Evolutionary conservation across 2,888 invertebrate species (phyloP), one percentile per base, ranked within the genome.

Genomic region (Aquatica leii): DNA sequence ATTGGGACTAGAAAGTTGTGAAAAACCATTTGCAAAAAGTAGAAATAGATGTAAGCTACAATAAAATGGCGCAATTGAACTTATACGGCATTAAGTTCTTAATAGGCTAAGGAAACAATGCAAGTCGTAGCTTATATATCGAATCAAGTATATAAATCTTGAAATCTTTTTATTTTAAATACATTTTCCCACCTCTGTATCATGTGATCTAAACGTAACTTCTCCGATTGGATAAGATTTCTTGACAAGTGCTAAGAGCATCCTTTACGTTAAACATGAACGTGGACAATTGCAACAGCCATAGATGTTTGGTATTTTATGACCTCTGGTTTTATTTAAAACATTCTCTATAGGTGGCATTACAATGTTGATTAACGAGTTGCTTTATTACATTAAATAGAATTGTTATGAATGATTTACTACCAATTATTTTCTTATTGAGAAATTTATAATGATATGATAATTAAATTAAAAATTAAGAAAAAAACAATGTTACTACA

Each of bases 221-320:
- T 49, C 71, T 67, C 64, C 64, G 61, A 75, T 76, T 74, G 75
- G 75, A 69, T 70, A 71, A 72, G 70, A 71, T 64, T 63, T 43
- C 67, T 66, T 69, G 70, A 74, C 72, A 74, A 71, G 72, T 71
- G 72, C 69, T 69, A 69, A 73, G 46, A 46, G 69, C 68, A 70
- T 67, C 63, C 67, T 66, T 62, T 67, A 66, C 64, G 68, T 69
- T 62, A 67, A 60, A 67, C 69, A 73, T 68, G 70, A 72, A 69
- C 70, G 69, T 69, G 66, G 68, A 71, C 74, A 75, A 74, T 74
- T 76, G 74, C 74, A 72, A 68, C 74, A 73, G 75, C 76, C 76
- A 76, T 76, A 73, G 74, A 76, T 72, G 74, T 69, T 72, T 70
- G 66, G 67, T 76, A 73, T 73, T 78, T 77, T 77, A 77, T 77